Evolutionary conservation across 92 coral and sea anemone genomes (phyloP), one percentile per base, ranked within the genome.

Genomic region (Hydrozoanthus gracilis): DNA sequence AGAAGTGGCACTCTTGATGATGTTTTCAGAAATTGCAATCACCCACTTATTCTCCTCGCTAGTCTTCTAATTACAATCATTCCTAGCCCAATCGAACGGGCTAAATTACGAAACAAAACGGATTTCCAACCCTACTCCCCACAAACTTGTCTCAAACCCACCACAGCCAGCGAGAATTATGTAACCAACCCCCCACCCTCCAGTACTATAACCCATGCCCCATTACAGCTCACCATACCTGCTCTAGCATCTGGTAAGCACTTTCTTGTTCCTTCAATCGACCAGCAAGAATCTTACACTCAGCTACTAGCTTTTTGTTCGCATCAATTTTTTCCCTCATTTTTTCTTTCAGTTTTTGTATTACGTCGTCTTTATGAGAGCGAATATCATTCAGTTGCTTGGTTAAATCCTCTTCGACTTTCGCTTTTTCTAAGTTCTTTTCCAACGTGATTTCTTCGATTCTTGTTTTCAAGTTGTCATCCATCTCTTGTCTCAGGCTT

Each of bases 291-390:
- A 91, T 56, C 82, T 90, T 95, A 51, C 73, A 88, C 73, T 93
- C 95, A 1, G 92, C 89, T 11, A 73, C 87, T 51, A 82, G 61
- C 65, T 93, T 95, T 88, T 91, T 95, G 68, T 92, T 92, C 65
- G 87, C 39, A 6, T 95, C 96, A 56, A 93, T 86, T 71, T 95
- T 95, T 65, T 90, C 93, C 15, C 94, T 82, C 60, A 92, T 58
- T 73, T 92, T 93, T 60, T 93, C 96, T 72, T 93, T 96, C 82
- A 96, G 84, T 83, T 94, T 93, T 2, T 91, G 79, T 50, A 96
- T 93, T 16, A 96, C 92, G 12, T 88, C 92, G 74, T 96, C 99
- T 83, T 96, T 94, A 71, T 93, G 98, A 71, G 78, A 65, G 82
- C 91, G 92, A 8, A 93, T 88, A 8, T 94, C 96, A 54, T 91